These are phyloP conservation scores for Amiota communis DNA, from an alignment of 2,888 invertebrate species.

Conservation along the genomic window DNA sequence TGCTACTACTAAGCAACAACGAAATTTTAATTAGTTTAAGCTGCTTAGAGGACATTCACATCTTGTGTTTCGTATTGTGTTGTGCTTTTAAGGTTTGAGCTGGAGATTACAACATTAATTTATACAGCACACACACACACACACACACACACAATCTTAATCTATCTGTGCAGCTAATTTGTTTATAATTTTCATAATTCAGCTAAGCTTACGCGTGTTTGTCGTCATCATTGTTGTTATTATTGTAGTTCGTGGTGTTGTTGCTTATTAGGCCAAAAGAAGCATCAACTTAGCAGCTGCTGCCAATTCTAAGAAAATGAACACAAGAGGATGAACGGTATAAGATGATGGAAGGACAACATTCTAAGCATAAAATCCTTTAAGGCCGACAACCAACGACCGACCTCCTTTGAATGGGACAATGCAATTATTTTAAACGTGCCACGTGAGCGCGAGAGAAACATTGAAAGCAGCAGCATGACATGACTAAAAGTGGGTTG, in stretches of 20 bases:
- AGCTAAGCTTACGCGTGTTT: neutral
- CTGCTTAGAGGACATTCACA: conserved; percentile 49
- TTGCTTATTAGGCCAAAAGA: too few relatives aligned
- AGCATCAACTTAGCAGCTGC: neutral
- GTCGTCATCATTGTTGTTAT: too few relatives aligned
- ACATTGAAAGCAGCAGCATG: conserved; percentile 5
- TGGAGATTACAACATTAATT: conserved; percentile 18
- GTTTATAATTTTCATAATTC: conserved; percentile 26
- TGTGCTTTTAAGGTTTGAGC: too few relatives aligned
- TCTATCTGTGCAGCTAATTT: conserved; percentile 19
- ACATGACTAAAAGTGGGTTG: neutral
- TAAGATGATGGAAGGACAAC: neutral
- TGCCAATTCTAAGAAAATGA: neutral
- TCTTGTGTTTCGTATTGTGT: conserved; percentile 27
- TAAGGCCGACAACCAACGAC: neutral
- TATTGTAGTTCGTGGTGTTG: too few relatives aligned
- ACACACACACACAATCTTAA: conserved; percentile 27
- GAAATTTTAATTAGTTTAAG: too few relatives aligned
- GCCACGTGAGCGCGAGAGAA: neutral
- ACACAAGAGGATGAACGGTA: neutral
- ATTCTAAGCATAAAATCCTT: neutral
- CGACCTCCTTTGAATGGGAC: neutral
- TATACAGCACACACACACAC: conserved; percentile 18
- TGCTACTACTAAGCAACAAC: too few relatives aligned
- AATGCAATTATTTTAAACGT: conserved; percentile 26